Conservation (phyloP, 2,113 vertebrate genomes). For the Corythaeola cristata region DNA sequence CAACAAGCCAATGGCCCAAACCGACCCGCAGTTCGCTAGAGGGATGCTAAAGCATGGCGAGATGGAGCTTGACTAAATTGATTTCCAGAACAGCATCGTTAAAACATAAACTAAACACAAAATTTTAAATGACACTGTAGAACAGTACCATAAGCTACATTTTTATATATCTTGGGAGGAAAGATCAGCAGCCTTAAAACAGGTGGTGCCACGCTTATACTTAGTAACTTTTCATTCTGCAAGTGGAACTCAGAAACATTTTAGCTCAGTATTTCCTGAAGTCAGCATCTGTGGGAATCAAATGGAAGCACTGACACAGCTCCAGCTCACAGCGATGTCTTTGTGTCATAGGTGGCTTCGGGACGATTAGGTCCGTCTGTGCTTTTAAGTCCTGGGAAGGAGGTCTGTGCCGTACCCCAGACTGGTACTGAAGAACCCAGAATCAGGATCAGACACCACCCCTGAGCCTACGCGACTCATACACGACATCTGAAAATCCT, state of each 20-base stretch:
- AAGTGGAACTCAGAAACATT: background rate
- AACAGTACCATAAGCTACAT: background rate
- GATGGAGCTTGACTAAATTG: background rate
- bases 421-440: background rate
- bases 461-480: background rate
- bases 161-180: background rate
- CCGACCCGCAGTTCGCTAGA: background rate
- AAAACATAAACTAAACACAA: background rate
- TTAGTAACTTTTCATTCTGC: no score
- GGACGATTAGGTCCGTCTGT: fast-evolving
- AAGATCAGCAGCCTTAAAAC: background rate
- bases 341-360: background rate
- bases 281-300: background rate
- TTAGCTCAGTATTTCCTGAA: background rate
- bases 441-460: background rate
- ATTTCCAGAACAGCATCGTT: background rate
- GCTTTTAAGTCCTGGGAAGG: background rate
- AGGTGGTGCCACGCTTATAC: background rate
- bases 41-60: no score
- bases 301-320: background rate
- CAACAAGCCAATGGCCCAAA: background rate
- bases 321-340: background rate
- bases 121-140: background rate
- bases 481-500: background rate
- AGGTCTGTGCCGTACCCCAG: background rate